Evolutionary conservation across 2,797 vertebrate genomes (phyloP), one percentile per base, ranked within the genome.

Genomic region (Rhodeus uyekii): DNA sequence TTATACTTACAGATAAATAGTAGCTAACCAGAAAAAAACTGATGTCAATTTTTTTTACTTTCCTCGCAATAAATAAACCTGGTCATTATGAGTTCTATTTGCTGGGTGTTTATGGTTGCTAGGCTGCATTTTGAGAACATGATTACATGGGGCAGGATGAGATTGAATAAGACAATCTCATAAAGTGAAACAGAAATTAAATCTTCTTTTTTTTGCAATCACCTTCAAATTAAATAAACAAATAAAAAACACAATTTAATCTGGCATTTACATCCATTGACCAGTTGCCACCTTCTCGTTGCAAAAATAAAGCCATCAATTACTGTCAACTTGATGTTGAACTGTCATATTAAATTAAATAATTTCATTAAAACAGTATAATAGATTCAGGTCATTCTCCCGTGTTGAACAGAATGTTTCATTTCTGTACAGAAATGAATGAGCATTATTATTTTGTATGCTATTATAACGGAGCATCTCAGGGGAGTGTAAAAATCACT

Each of bases 161-260:
- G 16, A 48, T 53, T 77, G 71, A 32, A 81, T 69, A 12, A 75
- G 69, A 77, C 73, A 63, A 39, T 77, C 78, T 71, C 53, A 73
- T 86, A 42, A 83, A n/a, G 32, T 39, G 60, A 63, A 80, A 72
- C 29, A 36, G 39, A 61, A 71, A 72, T 81, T 58, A 84, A 78
- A 77, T 84, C 34, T 39, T 78, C 36, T 10, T 50, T 48, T 48
- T 19, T 53, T 46, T n/a, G 69, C 76, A 46, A 16, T 81, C 60
- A 27, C 18, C 32, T 36, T 76, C 32, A 38, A 83, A 78, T 67
- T 7, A 83, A 85, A 85, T 82, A 42, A 84, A 81, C 60, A 68
- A 77, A 84, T 53, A 36, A 61, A 38, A 79, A 80, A 80, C 42
- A 24, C 69, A 80, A 80, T 82, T 77, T 79, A 68, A 77, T 82